Conservation (phyloP, 2,113 vertebrate genomes). For the Mobula birostris region DNA sequence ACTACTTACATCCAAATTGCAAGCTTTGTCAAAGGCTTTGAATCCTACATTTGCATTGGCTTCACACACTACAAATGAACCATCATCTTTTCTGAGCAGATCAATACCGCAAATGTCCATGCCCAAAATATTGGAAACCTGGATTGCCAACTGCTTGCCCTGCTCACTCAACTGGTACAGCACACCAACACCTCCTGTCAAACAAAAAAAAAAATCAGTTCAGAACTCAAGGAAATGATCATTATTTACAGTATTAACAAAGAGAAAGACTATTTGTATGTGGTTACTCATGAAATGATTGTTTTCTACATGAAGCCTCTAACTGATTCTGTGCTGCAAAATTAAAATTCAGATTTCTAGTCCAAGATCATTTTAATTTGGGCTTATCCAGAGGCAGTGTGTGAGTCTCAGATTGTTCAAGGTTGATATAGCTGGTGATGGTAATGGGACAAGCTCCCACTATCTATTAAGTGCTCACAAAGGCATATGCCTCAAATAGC, state of each 20-base stretch:
- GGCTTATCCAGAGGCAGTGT: not conserved
- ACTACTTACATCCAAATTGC: conserved; percentile 75
- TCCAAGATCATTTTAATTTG: not conserved
- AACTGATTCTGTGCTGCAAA: not conserved
- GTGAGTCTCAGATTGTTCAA: not conserved
- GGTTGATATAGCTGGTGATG: too few relatives aligned
- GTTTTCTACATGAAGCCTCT: not conserved
- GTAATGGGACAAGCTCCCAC: too few relatives aligned
- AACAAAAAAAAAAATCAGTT: not conserved
- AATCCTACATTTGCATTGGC: conserved; percentile 88
- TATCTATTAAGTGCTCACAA: too few relatives aligned
- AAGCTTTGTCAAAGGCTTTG: conserved; percentile 81
- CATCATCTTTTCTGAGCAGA: conserved; percentile 75
- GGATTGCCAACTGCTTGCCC: conserved; percentile 78
- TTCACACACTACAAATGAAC: conserved; percentile 80
- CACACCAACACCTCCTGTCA: conserved; percentile 74
- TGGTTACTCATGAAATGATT: not conserved
- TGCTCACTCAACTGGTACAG: conserved; percentile 79
- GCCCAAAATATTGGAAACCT: conserved; percentile 83
- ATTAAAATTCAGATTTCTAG: not conserved
- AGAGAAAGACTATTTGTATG: not conserved
- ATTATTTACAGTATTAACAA: not conserved
- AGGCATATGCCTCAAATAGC: too few relatives aligned
- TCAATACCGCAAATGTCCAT: conserved; percentile 87
- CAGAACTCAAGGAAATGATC: not conserved